Conservation (phyloP, 2,113 vertebrate species). For the Calcarius ornatus region DNA sequence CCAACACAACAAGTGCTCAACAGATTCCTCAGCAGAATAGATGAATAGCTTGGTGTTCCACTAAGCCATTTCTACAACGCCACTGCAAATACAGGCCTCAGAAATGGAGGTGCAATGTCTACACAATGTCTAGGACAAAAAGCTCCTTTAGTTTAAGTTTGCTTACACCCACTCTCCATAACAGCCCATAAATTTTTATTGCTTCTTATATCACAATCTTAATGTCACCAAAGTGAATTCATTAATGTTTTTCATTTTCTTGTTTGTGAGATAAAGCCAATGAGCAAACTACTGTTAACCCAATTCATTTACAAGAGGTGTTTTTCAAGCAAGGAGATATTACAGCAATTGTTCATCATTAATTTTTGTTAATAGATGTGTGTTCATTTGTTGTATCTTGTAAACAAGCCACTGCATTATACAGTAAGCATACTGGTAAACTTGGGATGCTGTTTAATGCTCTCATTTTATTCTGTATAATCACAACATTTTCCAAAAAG, state of each 20-base stretch:
- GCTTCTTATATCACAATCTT: not conserved
- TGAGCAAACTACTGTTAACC: slow-evolving; percentile 6
- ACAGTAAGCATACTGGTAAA: slow-evolving; percentile 2
- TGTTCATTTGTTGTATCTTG: slow-evolving; percentile 29
- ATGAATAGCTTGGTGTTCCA: not conserved
- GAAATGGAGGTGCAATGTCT: not conserved
- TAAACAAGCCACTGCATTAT: slow-evolving; percentile 49
- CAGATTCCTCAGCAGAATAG: not conserved
- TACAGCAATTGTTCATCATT: slow-evolving; percentile 41
- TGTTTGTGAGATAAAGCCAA: slow-evolving; percentile 15
- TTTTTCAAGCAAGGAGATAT: slow-evolving; percentile 44
- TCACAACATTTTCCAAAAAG: slow-evolving; percentile 21
- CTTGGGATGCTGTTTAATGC: slow-evolving; percentile 1
- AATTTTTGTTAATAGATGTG: slow-evolving; percentile 48
- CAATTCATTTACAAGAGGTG: slow-evolving; percentile 25
- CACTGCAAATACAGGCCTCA: not conserved
- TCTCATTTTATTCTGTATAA: slow-evolving; percentile 37
- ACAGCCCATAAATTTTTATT: not conserved
- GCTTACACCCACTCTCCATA: not conserved
- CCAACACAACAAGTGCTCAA: not conserved
- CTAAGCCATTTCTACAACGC: not conserved
- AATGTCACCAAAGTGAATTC: not conserved
- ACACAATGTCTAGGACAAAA: not conserved
- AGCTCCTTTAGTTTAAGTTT: not conserved
- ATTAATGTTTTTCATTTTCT: not conserved